Percentiles rank a stretch among this genome's conserved stretches.
These are phyloP conservation scores for Calephelis nemesis DNA, from an alignment of 1,140 invertebrate genomes.

Conservation along the genomic window DNA sequence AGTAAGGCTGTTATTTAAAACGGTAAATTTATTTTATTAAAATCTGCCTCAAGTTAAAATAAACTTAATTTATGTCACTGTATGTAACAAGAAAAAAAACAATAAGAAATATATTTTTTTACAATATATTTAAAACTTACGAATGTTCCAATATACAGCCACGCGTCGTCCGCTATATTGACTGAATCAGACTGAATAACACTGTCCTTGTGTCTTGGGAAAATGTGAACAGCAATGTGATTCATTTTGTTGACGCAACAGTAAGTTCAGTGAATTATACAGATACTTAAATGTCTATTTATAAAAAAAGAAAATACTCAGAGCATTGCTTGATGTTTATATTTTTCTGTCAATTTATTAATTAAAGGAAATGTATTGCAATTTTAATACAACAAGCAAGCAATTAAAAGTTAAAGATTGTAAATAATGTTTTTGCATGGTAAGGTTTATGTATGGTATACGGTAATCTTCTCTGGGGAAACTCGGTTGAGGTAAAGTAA, in stretches of 20 bases:
- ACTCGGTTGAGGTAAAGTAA: too few relatives aligned
- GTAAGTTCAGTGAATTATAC: conserved; percentile 1
- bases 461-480: too few relatives aligned
- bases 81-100: background rate
- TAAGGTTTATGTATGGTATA: too few relatives aligned
- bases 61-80: too few relatives aligned
- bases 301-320: too few relatives aligned
- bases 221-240: conserved; percentile 15
- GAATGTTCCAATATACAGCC: conserved; percentile 2
- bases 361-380: too few relatives aligned
- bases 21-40: background rate
- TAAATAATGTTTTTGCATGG: too few relatives aligned
- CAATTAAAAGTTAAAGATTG: too few relatives aligned
- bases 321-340: too few relatives aligned
- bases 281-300: too few relatives aligned
- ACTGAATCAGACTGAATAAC: conserved; percentile 4
- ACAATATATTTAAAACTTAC: conserved; percentile 1
- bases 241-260: conserved; percentile 13
- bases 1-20: background rate
- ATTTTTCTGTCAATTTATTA: too few relatives aligned
- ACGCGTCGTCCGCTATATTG: background rate
- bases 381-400: too few relatives aligned
- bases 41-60: background rate
- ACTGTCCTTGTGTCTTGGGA: conserved; percentile 16
- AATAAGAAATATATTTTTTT: background rate